Evolutionary conservation across 2,888 invertebrate genomes (phyloP).

Genomic region (Xylota sylvarum): DNA sequence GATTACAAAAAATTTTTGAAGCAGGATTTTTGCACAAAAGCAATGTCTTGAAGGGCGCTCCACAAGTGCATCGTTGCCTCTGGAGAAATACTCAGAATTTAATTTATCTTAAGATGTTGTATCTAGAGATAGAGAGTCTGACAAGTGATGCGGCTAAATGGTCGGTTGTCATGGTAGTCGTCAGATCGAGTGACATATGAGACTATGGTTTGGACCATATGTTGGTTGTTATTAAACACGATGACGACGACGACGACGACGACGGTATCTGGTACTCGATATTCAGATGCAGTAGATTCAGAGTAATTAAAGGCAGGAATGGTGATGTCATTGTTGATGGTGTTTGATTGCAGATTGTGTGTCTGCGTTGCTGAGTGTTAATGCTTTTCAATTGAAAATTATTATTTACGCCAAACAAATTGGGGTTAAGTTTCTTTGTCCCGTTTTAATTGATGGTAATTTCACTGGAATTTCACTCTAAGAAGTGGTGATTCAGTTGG

Average conservation of each 20-base stretch:
- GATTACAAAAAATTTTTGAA: slow-evolving; percentile 55
- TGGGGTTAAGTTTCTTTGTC: slow-evolving; percentile 74
- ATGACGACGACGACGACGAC: too few species aligned
- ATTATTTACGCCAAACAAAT: slow-evolving; percentile 68
- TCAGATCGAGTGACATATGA: slow-evolving; percentile 66
- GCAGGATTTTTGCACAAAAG: slow-evolving; percentile 46
- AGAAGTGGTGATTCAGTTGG: slow-evolving; percentile 13
- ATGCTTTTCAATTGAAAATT: slow-evolving; percentile 71
- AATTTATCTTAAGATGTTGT: slow-evolving; percentile 37
- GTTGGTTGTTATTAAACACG: slow-evolving; percentile 45
- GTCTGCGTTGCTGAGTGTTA: slow-evolving; percentile 11
- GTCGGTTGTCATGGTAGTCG: slow-evolving; percentile 25
- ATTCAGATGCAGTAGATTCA: slow-evolving; percentile 64
- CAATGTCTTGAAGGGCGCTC: slow-evolving; percentile 43
- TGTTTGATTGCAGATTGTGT: slow-evolving; percentile 61
- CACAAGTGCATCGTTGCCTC: not conserved
- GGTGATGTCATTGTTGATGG: slow-evolving; percentile 73
- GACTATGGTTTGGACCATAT: slow-evolving; percentile 59
- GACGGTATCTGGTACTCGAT: slow-evolving; percentile 25
- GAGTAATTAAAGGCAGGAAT: slow-evolving; percentile 53
- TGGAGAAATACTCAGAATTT: slow-evolving; percentile 48
- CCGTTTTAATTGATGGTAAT: slow-evolving; percentile 72
- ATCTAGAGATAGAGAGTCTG: slow-evolving; percentile 16
- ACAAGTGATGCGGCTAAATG: slow-evolving; percentile 74
- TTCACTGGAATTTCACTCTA: slow-evolving; percentile 38